A percentile compares a stretch with the other conserved stretches of the same genome.
phyloP scores from a whole-genome alignment of 2,113 vertebrate species.

The Pitta sordida region DNA sequence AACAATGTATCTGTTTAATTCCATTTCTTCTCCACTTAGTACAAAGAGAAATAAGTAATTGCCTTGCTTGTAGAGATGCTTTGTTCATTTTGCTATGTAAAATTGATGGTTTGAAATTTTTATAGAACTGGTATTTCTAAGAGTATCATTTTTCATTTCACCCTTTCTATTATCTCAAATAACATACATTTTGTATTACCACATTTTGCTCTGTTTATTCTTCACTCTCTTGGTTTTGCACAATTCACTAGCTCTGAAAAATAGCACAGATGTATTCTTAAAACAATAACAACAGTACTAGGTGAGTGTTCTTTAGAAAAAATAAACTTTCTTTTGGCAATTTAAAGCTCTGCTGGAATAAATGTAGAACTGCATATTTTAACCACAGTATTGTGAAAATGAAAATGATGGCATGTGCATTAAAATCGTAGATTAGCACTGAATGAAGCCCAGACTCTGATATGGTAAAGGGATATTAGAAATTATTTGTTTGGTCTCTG shows the following conservation, averaged over 20 bases:
- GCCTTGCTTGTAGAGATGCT: neutral
- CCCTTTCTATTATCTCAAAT: slow-evolving; percentile 16
- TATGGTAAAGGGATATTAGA: slow-evolving; percentile 31
- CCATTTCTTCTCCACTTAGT: slow-evolving; percentile 1
- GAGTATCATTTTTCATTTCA: slow-evolving; percentile 39
- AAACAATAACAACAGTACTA: neutral
- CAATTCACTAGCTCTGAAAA: neutral
- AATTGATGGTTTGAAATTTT: slow-evolving; percentile 15
- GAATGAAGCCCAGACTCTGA: slow-evolving; percentile 39
- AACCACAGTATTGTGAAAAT: neutral
- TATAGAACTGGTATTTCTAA: neutral
- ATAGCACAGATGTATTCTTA: neutral
- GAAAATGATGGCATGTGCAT: slow-evolving; percentile 10
- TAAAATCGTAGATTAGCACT: slow-evolving; percentile 39
- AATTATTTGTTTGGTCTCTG: slow-evolving; percentile 54
- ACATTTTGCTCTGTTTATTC: slow-evolving; percentile 1
- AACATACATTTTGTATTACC: neutral
- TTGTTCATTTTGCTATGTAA: neutral
- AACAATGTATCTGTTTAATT: neutral
- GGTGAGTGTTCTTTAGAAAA: neutral
- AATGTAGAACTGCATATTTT: neutral
- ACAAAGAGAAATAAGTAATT: slow-evolving; percentile 10
- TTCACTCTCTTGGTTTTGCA: neutral
- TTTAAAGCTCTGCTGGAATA: neutral
- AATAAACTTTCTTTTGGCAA: neutral